Percentiles rank a stretch among this genome's conserved stretches.
Conservation (phyloP, 2,888 invertebrate species). For the Amblyjoppa proteus region DNA sequence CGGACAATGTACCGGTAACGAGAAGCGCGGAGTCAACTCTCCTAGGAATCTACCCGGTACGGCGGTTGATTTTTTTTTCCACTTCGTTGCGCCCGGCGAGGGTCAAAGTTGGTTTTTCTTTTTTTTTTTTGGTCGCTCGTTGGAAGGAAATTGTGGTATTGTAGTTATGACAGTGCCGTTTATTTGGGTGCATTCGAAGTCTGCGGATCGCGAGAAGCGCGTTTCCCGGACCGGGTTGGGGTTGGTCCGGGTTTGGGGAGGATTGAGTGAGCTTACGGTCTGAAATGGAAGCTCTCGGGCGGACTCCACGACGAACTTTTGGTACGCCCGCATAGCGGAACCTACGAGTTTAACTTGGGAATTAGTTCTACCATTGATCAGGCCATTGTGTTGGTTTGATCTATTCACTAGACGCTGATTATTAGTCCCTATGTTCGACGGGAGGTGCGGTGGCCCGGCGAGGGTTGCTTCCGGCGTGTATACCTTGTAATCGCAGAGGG, state of each 20-base stretch:
- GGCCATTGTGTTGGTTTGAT: slow-evolving; percentile 66
- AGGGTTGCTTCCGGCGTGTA: slow-evolving; percentile 57
- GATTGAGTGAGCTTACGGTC: slow-evolving; percentile 11
- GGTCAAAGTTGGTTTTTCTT: background rate
- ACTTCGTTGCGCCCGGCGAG: background rate
- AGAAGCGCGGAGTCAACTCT: slow-evolving; percentile 50
- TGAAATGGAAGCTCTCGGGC: slow-evolving; percentile 27
- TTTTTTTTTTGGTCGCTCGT: background rate
- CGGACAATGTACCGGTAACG: slow-evolving; percentile 65
- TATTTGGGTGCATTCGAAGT: background rate
- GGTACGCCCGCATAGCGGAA: slow-evolving; percentile 46
- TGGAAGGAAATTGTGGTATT: background rate
- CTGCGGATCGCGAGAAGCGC: slow-evolving; percentile 2
- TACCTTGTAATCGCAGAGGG: slow-evolving; percentile 57
- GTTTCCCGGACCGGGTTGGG: slow-evolving; percentile 18
- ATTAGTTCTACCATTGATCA: slow-evolving; percentile 67
- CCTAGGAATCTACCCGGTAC: slow-evolving; percentile 10
- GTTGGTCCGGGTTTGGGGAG: background rate
- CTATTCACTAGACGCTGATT: slow-evolving; percentile 63
- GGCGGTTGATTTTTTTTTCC: slow-evolving; percentile 36
- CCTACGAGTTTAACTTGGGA: slow-evolving; percentile 59
- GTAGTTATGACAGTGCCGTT: background rate
- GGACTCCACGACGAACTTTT: slow-evolving; percentile 51
- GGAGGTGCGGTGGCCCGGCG: slow-evolving; percentile 25
- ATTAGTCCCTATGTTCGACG: slow-evolving; percentile 57